phyloP scores from a whole-genome alignment of 2,113 vertebrate genomes.

The Pomatostomus ruficeps region DNA sequence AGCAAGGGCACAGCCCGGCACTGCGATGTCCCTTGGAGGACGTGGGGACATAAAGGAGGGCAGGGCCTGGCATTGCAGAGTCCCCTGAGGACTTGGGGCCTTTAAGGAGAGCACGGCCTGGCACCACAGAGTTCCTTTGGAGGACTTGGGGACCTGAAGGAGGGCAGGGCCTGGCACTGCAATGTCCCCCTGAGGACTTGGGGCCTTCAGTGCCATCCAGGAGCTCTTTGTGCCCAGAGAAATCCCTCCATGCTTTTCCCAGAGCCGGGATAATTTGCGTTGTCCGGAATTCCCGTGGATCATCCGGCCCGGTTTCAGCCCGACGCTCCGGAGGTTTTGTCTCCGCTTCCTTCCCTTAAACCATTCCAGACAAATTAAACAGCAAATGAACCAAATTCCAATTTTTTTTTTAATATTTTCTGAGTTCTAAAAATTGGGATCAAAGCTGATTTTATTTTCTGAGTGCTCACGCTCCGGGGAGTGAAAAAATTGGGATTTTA shows the following conservation, averaged over 20 bases:
- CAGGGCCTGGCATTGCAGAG: too few species aligned
- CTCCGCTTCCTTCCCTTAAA: neutral
- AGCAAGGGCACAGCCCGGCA: constrained; percentile 69
- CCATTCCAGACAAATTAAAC: neutral
- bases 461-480: neutral
- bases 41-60: too few species aligned
- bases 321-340: neutral
- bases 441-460: constrained; percentile 8
- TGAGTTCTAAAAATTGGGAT: neutral
- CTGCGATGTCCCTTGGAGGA: too few species aligned
- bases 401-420: neutral
- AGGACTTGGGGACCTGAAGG: neutral
- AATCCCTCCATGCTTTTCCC: too few species aligned
- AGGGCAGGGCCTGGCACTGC: too few species aligned
- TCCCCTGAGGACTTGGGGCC: too few species aligned
- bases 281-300: neutral
- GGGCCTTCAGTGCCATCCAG: too few species aligned
- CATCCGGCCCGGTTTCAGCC: fast-evolving
- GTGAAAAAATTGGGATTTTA: neutral
- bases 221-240: too few species aligned
- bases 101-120: neutral
- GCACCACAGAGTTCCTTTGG: neutral
- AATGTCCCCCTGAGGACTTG: too few species aligned
- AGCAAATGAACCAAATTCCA: fast-evolving
- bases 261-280: neutral